phyloP scores from a whole-genome alignment of 2,797 vertebrate genomes.

The Cygnus olor region DNA sequence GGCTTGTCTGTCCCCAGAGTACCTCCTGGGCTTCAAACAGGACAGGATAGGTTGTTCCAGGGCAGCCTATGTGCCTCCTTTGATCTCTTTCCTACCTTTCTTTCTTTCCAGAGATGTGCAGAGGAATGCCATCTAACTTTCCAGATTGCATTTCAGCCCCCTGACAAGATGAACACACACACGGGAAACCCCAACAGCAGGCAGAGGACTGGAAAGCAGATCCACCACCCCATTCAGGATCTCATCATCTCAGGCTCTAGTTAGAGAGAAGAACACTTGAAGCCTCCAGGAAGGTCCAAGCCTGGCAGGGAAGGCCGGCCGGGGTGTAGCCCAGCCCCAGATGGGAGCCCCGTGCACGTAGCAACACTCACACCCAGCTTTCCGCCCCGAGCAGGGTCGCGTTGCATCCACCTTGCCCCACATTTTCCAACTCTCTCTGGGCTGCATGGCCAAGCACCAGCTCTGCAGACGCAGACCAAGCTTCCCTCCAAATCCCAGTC shows the following conservation, averaged over 20 bases:
- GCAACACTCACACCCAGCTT: neutral
- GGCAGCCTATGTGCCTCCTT: neutral
- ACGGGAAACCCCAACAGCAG: conserved; percentile 14
- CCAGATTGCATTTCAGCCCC: neutral
- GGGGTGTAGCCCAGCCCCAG: neutral
- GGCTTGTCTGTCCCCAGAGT: neutral
- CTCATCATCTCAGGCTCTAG: neutral
- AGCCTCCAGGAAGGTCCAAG: neutral
- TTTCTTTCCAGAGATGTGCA: neutral
- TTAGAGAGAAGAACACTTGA: neutral
- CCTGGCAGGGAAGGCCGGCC: neutral
- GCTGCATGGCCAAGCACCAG: neutral
- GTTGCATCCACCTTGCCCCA: neutral
- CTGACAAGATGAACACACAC: neutral
- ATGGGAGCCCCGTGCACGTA: neutral
- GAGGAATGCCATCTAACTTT: neutral
- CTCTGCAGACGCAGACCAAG: conserved; percentile 15
- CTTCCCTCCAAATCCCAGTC: conserved; percentile 39
- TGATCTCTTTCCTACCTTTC: neutral
- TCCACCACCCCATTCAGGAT: neutral
- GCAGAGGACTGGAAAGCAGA: conserved; percentile 27
- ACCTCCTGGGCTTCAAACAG: neutral
- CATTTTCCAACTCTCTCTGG: neutral
- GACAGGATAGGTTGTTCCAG: neutral
- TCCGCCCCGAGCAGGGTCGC: neutral